Evolutionary conservation across 2,797 vertebrate species (phyloP), one percentile per base, ranked within the genome.

Genomic region (Phoxinus dragarum): DNA sequence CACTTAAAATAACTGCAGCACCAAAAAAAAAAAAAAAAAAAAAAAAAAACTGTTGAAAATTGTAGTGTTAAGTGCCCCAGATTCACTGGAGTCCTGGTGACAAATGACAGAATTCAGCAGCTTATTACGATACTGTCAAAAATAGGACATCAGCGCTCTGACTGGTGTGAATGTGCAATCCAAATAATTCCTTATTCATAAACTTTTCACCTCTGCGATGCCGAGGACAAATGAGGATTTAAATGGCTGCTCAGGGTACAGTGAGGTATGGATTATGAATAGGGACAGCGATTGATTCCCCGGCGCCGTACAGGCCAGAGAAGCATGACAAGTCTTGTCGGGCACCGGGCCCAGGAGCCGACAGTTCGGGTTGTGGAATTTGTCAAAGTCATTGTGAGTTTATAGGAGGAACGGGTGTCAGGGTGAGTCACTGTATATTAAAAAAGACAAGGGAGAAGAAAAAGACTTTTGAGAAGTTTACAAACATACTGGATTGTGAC

Each of bases 131-230:
- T n/a, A 23, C 64, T 74, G 66, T 61, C 79, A 74, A 88, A 89
- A 89, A 59, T 83, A 86, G 90, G 87, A 83, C 83, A 89, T 87
- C 82, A 82, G 83, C 42, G 71, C 86, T 44, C 74, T 47, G 84
- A 81, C 74, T 81, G 77, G 80, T 71, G 38, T 61, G 40, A 59
- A 66, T 40, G 69, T 74, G 79, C 56, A 42, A 69, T 80, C 69
- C 64, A 91, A 91, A 89, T 87, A 90, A 86, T 90, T 88, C 86
- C 88, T 90, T 88, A 90, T 92, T 90, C 88, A 90, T 88, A 88
- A 89, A 89, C 88, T 87, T 88, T 91, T 90, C 87, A 92, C 89
- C 88, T 88, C 82, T 80, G 81, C 59, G 88, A 86, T 79, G 59
- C 36, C 71, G 68, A 86, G 86, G 85, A 92, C 87, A 89, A 92